These are phyloP conservation scores for Molanna angustata DNA, from an alignment of 2,888 invertebrate species.

Conservation along the genomic window DNA sequence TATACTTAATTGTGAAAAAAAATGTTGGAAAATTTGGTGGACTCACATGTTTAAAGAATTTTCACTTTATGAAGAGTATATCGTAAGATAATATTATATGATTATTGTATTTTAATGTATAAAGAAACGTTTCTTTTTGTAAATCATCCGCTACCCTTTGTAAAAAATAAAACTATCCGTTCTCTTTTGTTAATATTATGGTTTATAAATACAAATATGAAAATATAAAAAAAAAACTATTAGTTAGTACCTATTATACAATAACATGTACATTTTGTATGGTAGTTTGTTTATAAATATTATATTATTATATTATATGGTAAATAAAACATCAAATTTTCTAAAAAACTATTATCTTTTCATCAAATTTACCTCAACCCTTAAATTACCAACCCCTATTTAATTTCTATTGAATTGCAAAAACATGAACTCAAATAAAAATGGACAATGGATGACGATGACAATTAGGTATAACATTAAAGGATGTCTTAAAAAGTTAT, in stretches of 20 bases:
- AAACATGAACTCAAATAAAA: too few relatives aligned
- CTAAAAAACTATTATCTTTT: slow-evolving; percentile 42
- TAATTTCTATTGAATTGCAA: too few relatives aligned
- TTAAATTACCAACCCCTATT: too few relatives aligned
- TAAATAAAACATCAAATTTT: slow-evolving; percentile 67
- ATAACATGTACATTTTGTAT: slow-evolving; percentile 74
- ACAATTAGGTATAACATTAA: too few relatives aligned
- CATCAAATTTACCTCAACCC: not conserved
- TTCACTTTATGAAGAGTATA: slow-evolving; percentile 23
- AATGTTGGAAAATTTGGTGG: slow-evolving; percentile 4
- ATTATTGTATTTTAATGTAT: slow-evolving; percentile 24
- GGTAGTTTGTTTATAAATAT: slow-evolving; percentile 74
- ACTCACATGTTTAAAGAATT: slow-evolving; percentile 28
- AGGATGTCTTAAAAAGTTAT: too few relatives aligned
- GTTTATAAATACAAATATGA: slow-evolving; percentile 50
- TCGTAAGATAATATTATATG: slow-evolving; percentile 19
- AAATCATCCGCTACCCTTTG: slow-evolving; percentile 26
- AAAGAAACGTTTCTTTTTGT: slow-evolving; percentile 26
- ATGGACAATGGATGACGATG: too few relatives aligned
- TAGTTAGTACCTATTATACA: slow-evolving; percentile 55
- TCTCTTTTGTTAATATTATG: slow-evolving; percentile 29
- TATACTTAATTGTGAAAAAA: slow-evolving; percentile 16
- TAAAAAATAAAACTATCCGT: slow-evolving; percentile 25
- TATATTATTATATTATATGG: slow-evolving; percentile 61
- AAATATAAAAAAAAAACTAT: slow-evolving; percentile 52